Conservation (phyloP, 1,140 invertebrate species). For the Cotesia glomerata region DNA sequence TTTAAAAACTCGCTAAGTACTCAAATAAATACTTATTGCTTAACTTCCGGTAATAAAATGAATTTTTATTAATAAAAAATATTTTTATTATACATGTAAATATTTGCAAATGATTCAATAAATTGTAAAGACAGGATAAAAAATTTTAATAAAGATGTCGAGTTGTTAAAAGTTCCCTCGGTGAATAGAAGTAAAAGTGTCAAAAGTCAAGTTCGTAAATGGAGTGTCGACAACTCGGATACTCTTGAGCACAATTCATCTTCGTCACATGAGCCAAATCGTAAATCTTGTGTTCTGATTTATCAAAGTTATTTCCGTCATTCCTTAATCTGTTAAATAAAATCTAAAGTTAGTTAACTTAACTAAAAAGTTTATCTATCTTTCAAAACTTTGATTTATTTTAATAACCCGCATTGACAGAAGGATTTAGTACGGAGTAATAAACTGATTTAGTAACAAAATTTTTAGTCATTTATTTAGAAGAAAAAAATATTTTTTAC, state of each 20-base stretch:
- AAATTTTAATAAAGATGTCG: background rate
- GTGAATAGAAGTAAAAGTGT: constrained; percentile 19
- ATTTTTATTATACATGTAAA: too few relatives aligned
- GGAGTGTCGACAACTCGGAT: constrained; percentile 61
- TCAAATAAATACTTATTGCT: too few relatives aligned
- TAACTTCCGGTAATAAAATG: too few relatives aligned
- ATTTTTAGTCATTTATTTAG: too few relatives aligned
- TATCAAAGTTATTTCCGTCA: constrained; percentile 63
- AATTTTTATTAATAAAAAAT: too few relatives aligned
- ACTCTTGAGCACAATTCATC: constrained; percentile 58
- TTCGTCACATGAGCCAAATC: constrained; percentile 69
- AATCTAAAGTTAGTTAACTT: background rate
- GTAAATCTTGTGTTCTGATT: constrained; percentile 69
- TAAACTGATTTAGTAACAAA: too few relatives aligned
- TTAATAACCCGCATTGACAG: too few relatives aligned
- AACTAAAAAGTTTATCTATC: background rate
- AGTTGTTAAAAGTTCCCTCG: constrained; percentile 2
- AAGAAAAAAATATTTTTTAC: too few relatives aligned
- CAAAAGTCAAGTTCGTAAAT: constrained; percentile 56
- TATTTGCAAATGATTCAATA: too few relatives aligned
- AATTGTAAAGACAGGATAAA: background rate
- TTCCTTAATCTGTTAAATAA: constrained; percentile 44
- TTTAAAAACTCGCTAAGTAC: too few relatives aligned
- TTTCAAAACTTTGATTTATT: background rate
- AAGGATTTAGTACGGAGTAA: too few relatives aligned